Percentiles rank a stretch among this genome's conserved stretches.
Evolutionary conservation across 2,113 vertebrate genomes (phyloP).

Genomic region (Leuciscus idus): DNA sequence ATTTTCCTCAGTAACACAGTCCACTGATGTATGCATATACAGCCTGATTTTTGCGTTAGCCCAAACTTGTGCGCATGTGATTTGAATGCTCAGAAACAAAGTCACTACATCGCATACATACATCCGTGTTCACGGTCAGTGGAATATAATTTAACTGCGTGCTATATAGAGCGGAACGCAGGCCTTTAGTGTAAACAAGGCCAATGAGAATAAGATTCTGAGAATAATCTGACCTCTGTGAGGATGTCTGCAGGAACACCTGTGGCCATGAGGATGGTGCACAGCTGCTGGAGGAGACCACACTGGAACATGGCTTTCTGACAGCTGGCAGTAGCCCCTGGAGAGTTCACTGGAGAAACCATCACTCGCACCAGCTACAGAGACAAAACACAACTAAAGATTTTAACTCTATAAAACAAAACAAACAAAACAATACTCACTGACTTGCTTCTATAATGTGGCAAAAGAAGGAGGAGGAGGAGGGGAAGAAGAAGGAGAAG

Average conservation of each 20-base stretch:
- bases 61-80: too few species aligned
- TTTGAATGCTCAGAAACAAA: too few species aligned
- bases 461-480: too few species aligned
- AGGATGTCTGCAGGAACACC: slow-evolving; percentile 96
- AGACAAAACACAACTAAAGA: slow-evolving; percentile 28
- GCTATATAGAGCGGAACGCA: background rate
- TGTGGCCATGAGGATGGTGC: slow-evolving; percentile 96
- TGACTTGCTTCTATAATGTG: background rate
- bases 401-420: too few species aligned
- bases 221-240: slow-evolving; percentile 82
- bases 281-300: slow-evolving; percentile 91
- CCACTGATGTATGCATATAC: too few species aligned
- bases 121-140: background rate
- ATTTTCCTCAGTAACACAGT: too few species aligned
- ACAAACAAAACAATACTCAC: background rate
- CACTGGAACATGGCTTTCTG: slow-evolving; percentile 97
- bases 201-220: background rate
- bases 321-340: slow-evolving; percentile 92
- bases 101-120: too few species aligned
- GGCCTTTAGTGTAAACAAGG: background rate
- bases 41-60: too few species aligned
- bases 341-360: slow-evolving; percentile 94
- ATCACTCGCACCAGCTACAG: slow-evolving; percentile 90
- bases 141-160: background rate
- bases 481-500: too few species aligned